Evolutionary conservation across 2,888 invertebrate species (phyloP).

Genomic region (Pteria penguin): DNA sequence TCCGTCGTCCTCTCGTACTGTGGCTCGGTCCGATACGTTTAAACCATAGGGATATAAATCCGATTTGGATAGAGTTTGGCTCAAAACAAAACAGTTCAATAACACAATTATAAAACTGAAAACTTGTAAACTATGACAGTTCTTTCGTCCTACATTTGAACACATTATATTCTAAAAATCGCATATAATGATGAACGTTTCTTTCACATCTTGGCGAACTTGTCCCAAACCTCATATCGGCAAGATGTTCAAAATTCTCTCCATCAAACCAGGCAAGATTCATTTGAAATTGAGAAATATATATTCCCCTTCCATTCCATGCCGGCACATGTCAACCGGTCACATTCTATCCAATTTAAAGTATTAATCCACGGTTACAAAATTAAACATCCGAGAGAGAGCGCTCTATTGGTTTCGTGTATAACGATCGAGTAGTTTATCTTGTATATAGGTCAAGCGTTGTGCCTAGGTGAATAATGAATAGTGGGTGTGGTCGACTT

Average conservation of each 20-base stretch:
- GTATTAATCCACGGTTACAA: neutral
- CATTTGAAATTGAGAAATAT: neutral
- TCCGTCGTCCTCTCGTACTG: neutral
- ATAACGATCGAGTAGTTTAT: neutral
- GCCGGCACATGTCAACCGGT: too few relatives aligned
- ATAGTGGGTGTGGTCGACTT: neutral
- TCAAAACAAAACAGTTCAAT: too few relatives aligned
- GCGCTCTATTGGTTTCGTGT: neutral
- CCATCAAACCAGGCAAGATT: neutral
- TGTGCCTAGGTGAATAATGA: neutral
- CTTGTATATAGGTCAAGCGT: neutral
- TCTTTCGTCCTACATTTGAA: slow-evolving; percentile 46
- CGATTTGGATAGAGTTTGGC: too few relatives aligned
- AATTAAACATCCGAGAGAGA: neutral
- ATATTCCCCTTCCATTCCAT: too few relatives aligned
- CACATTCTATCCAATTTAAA: too few relatives aligned
- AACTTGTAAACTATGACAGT: slow-evolving; percentile 36
- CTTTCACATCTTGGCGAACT: neutral
- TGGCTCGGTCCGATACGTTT: too few relatives aligned
- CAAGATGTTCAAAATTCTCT: neutral
- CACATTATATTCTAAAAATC: slow-evolving; percentile 50
- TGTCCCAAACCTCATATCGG: neutral
- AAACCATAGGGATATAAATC: too few relatives aligned
- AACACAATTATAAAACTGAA: slow-evolving; percentile 38
- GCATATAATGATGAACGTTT: slow-evolving; percentile 21